phyloP scores from a whole-genome alignment of 2,888 invertebrate genomes.

The Microplitis deprimator region DNA sequence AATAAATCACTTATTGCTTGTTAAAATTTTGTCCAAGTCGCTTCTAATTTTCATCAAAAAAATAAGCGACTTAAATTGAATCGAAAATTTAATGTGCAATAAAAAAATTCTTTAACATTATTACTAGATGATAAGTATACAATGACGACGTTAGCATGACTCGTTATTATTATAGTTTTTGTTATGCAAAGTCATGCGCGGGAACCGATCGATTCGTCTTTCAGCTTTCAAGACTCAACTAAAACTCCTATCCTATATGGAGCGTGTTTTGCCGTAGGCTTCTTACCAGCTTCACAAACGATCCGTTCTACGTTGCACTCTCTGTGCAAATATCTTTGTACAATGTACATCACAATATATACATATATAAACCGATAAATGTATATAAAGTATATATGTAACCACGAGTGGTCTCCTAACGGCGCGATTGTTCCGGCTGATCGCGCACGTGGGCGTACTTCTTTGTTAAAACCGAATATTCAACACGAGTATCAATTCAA shows the following conservation, averaged over 20 bases:
- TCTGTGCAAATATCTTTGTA: not conserved
- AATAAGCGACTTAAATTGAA: not conserved
- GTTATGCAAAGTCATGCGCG: constrained; percentile 48
- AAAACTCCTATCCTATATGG: not conserved
- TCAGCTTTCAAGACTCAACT: constrained; percentile 22
- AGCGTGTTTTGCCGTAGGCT: constrained; percentile 29
- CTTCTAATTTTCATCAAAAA: not conserved
- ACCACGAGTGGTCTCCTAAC: constrained; percentile 5
- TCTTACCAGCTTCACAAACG: constrained; percentile 27
- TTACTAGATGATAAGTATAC: not conserved
- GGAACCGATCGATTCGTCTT: constrained; percentile 38
- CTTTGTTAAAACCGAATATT: constrained; percentile 27
- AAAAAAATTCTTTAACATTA: too few relatives aligned
- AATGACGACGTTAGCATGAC: constrained; percentile 17
- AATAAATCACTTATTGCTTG: not conserved
- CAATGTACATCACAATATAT: not conserved
- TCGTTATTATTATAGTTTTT: constrained; percentile 39
- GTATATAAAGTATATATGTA: not conserved
- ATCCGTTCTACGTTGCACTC: constrained; percentile 21
- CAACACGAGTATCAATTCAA: constrained; percentile 17
- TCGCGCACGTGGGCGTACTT: constrained; percentile 19
- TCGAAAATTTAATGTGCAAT: not conserved
- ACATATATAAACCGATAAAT: not conserved
- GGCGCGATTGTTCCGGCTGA: constrained; percentile 23
- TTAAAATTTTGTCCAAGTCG: not conserved